These are phyloP conservation scores for Notarius quadriscutis DNA, from an alignment of 2,113 vertebrate genomes.

Conservation along the genomic window DNA sequence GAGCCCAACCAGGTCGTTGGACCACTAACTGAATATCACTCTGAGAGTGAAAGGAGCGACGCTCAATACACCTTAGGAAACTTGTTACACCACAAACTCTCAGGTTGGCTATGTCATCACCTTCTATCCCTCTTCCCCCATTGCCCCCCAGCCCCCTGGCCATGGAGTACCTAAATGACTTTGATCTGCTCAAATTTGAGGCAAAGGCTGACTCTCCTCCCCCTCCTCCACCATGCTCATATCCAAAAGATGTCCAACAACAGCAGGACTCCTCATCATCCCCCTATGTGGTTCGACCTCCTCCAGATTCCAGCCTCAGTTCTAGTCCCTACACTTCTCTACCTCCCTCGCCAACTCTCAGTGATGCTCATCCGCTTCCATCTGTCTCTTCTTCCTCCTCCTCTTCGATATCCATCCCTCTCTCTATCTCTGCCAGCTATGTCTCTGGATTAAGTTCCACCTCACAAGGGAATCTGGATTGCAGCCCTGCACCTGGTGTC, in stretches of 20 bases:
- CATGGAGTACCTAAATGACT: constrained; percentile 99
- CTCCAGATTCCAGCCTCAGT: constrained; percentile 90
- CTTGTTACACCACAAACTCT: constrained; percentile 24
- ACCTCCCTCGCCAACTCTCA: constrained; percentile 94
- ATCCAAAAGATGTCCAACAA: constrained; percentile 64
- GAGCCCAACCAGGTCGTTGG: neutral
- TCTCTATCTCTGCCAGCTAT: constrained; percentile 72
- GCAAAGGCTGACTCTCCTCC: constrained; percentile 89
- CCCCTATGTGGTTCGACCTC: constrained; percentile 82
- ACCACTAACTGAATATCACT: constrained; percentile 26
- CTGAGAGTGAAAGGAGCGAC: constrained; percentile 56
- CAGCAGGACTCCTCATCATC: constrained; percentile 64
- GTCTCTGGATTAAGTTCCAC: constrained; percentile 67
- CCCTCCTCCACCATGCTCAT: constrained; percentile 80
- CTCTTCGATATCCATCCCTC: constrained; percentile 75
- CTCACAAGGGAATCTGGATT: constrained; percentile 82
- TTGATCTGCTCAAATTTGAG: constrained; percentile 98
- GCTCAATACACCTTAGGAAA: constrained; percentile 57
- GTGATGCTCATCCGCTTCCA: constrained; percentile 82
- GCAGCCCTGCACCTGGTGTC: constrained; percentile 70
- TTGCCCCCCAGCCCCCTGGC: constrained; percentile 94
- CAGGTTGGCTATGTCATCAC: constrained; percentile 67
- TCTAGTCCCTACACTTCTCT: constrained; percentile 97
- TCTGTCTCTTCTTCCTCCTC: constrained; percentile 73
- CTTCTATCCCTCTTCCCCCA: constrained; percentile 70